A percentile compares a stretch with the other conserved stretches of the same genome.
phyloP scores from a whole-genome alignment of 2,888 invertebrate species.

The Drosophila mimetica region DNA sequence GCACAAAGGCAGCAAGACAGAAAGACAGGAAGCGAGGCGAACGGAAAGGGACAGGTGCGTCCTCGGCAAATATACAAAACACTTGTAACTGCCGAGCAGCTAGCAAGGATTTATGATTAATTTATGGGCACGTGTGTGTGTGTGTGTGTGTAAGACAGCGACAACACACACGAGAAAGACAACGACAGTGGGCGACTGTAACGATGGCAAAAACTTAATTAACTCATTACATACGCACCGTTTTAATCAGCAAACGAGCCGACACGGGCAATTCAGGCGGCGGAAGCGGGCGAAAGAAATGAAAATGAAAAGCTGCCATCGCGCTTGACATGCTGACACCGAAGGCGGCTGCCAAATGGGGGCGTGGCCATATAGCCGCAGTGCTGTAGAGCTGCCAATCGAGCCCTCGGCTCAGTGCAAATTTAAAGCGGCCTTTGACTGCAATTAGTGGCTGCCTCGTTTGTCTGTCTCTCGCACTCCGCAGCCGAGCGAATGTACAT shows the following conservation, averaged over 20 bases:
- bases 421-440: constrained; percentile 77
- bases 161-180: no score
- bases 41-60: constrained; percentile 46
- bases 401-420: constrained; percentile 41
- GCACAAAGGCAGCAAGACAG: background rate
- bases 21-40: constrained; percentile 1
- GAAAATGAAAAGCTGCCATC: constrained; percentile 51
- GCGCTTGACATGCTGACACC: constrained; percentile 56
- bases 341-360: constrained; percentile 10
- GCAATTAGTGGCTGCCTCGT: constrained; percentile 69
- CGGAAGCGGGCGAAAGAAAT: constrained; percentile 45
- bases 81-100: constrained; percentile 63
- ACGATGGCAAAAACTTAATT: constrained; percentile 81
- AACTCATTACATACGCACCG: constrained; percentile 81
- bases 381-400: constrained; percentile 53
- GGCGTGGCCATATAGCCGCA: background rate
- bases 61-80: constrained; percentile 75
- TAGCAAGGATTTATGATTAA: constrained; percentile 79
- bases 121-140: constrained; percentile 64
- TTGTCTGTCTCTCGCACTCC: constrained; percentile 30
- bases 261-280: constrained; percentile 31
- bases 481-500: constrained; percentile 3
- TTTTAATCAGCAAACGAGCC: constrained; percentile 72
- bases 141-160: constrained; percentile 9
- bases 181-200: constrained; percentile 34